A percentile compares a stretch with the other conserved stretches of the same genome.
Evolutionary conservation across 92 coral and sea anemone genomes (phyloP).

Genomic region (Scolanthus callimorphus): DNA sequence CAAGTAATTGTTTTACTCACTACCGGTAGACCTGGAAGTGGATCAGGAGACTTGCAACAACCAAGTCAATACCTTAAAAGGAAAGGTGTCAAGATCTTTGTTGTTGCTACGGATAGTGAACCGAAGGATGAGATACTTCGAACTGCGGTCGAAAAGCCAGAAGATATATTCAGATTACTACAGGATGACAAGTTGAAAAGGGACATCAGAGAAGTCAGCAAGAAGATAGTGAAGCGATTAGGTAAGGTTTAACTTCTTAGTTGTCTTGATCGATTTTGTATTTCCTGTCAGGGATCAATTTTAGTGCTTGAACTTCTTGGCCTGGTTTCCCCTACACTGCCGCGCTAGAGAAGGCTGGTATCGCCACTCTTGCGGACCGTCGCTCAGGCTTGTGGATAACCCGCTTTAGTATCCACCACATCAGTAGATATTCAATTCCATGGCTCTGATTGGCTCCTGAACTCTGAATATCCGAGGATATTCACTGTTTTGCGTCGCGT

Average conservation of each 20-base stretch:
- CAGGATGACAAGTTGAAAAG: constrained; percentile 26
- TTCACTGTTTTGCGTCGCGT: too few species aligned
- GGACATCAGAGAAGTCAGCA: constrained; percentile 3
- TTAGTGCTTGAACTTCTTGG: too few species aligned
- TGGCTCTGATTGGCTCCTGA: too few species aligned
- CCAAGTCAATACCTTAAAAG: constrained; percentile 47
- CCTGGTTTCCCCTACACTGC: too few species aligned
- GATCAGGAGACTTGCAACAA: constrained; percentile 22
- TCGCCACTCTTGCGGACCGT: too few species aligned
- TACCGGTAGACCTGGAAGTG: constrained; percentile 34
- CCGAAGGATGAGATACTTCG: constrained; percentile 15
- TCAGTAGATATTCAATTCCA: too few species aligned
- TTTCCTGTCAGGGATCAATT: too few species aligned
- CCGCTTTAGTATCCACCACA: too few species aligned
- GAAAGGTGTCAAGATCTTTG: constrained; percentile 62
- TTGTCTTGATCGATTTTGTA: too few species aligned
- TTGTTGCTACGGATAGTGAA: constrained; percentile 67
- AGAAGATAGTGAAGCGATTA: constrained; percentile 4
- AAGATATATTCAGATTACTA: constrained; percentile 25
- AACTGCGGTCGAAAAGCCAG: constrained; percentile 3
- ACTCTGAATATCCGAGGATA: too few species aligned
- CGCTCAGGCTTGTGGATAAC: too few species aligned
- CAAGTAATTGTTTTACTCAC: constrained; percentile 53
- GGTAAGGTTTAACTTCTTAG: constrained; percentile 15
- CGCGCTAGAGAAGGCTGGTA: too few species aligned